Base-by-base conservation (phyloP, 2,888 invertebrate genomes). In the Escarpia spicata region DNA sequence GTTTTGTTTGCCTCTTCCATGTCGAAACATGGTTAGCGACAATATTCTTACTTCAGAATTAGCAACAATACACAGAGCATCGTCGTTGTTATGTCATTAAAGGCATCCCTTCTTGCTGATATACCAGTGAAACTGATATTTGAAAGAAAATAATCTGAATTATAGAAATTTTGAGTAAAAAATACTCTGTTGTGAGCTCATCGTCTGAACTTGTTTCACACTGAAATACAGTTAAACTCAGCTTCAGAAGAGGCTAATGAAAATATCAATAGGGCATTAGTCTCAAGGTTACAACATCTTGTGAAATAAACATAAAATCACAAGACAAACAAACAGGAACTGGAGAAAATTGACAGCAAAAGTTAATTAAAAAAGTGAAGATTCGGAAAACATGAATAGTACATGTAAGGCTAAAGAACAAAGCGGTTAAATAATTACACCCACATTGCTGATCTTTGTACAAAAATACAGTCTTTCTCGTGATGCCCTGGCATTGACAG, bases 381-480 rank as follows among this genome's bases (percentile, higher is more conserved):
- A 26, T 75, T 75, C 19, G 19, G 26, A 75, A 75, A 75, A 75
- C 75, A 75, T 26, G 52, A 75, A 15, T 26, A 75, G 75, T 75
- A 75, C 75, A 75, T 26, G 75, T n/a, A 75, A 26, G 75, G 75
- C 6, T 75, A 75, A 75, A 75, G 75, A 26, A 52, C 52, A 52
- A 75, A 75, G 75, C 75, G 19, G 75, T 75, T 75, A 26, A 75
- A 26, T 75, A 75, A 19, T 26, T n/a, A 52, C 52, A 52, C 75
- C 75, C 75, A 75, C 75, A 75, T 3, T 75, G 75, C 26, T 75
- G 75, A 75, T 6, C 19, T 26, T 15, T 75, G 75, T 75, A 75
- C 75, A 75, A 75, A 75, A 75, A 75, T 75, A 75, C 75, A 75
- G 75, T 75, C 26, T 75, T 75, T n/a, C 75, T 75, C 26, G 75